phyloP scores from a whole-genome alignment of 1,140 invertebrate species.

The Aphelenchoides fujianensis region DNA sequence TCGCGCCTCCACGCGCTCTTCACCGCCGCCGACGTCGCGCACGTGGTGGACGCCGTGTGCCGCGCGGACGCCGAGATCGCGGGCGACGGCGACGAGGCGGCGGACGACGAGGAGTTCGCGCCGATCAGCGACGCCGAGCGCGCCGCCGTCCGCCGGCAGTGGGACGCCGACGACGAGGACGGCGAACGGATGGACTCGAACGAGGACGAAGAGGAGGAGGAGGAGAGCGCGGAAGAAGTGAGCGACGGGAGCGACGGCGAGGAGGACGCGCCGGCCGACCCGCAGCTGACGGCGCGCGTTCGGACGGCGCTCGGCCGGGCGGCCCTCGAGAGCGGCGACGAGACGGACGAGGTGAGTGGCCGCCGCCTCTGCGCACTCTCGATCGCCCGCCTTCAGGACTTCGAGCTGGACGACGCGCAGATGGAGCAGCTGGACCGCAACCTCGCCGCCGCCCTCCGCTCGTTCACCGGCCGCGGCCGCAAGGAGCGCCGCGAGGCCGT shows the following conservation, averaged over 20 bases:
- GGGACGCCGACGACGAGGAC: not conserved
- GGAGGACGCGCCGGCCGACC: not conserved
- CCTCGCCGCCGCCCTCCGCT: not conserved
- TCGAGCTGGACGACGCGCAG: conserved; percentile 20
- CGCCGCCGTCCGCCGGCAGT: not conserved
- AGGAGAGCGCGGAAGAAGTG: not conserved
- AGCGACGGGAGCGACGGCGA: conserved; percentile 19
- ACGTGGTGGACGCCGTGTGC: not conserved
- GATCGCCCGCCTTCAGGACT: not conserved
- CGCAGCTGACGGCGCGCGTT: conserved; percentile 12
- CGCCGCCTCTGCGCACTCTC: too few species aligned
- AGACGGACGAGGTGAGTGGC: conserved; percentile 1
- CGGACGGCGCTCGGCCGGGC: conserved; percentile 16
- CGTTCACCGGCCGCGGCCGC: not conserved
- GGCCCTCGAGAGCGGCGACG: conserved; percentile 17
- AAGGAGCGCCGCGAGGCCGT: not conserved
- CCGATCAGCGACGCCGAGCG: conserved; percentile 22
- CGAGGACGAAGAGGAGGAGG: not conserved
- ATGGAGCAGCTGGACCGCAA: conserved; percentile 10
- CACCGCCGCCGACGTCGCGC: not conserved
- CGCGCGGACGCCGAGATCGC: not conserved
- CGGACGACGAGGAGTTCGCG: conserved; percentile 23
- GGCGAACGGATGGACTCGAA: not conserved
- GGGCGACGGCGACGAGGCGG: not conserved
- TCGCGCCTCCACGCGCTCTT: not conserved